Conservation (phyloP, 2,888 invertebrate genomes). For the Marronus borbonicus region DNA sequence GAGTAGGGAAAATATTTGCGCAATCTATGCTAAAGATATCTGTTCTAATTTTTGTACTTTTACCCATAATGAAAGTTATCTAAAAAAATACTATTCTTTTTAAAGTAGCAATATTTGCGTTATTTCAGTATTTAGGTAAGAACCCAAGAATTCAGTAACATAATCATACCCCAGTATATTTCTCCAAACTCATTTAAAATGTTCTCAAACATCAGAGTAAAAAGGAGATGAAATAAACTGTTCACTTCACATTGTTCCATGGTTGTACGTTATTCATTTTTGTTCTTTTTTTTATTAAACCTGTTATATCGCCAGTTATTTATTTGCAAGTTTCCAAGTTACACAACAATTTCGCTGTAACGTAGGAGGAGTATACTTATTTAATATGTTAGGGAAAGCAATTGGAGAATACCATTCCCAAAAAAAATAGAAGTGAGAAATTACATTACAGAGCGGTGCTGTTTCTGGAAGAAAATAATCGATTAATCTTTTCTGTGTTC, state of each 20-base stretch:
- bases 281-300: conserved; percentile 3
- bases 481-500: conserved; percentile 59
- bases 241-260: not conserved
- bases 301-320: conserved; percentile 4
- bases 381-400: not conserved
- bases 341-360: not conserved
- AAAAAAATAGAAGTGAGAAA: not conserved
- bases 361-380: not conserved
- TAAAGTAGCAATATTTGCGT: too few relatives aligned
- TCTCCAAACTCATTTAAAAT: too few relatives aligned
- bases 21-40: too few relatives aligned
- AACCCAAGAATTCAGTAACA: too few relatives aligned
- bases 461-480: conserved; percentile 53
- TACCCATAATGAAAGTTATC: too few relatives aligned
- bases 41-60: too few relatives aligned
- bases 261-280: not conserved
- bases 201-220: too few relatives aligned
- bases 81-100: too few relatives aligned
- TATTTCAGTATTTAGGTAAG: too few relatives aligned
- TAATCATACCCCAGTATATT: too few relatives aligned
- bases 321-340: not conserved
- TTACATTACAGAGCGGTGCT: conserved; percentile 34
- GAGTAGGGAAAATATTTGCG: too few relatives aligned
- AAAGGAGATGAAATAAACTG: too few relatives aligned
- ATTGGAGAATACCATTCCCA: conserved; percentile 15